A percentile compares a stretch with the other conserved stretches of the same genome.
Evolutionary conservation across 2,797 vertebrate species (phyloP).

Genomic region (Sebastes glaucus): DNA sequence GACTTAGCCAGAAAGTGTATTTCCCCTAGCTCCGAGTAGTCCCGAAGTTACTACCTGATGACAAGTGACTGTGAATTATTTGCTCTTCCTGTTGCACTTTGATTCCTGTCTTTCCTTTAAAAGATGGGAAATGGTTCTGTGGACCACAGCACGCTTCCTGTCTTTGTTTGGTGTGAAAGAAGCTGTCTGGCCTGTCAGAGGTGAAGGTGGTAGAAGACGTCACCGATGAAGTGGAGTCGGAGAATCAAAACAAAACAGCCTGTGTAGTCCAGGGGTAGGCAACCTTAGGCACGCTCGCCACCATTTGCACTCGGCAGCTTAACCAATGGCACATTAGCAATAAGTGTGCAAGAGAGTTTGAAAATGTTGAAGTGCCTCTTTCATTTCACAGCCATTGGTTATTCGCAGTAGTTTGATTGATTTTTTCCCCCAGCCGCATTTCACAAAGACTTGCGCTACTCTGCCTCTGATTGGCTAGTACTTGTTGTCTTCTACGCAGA

Average conservation of each 20-base stretch:
- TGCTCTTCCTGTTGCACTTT: constrained; percentile 11
- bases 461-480: background rate
- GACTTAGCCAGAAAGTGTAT: background rate
- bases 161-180: constrained; percentile 10
- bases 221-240: background rate
- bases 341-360: no score
- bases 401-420: background rate
- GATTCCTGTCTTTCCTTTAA: background rate
- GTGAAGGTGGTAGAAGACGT: background rate
- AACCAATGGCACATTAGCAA: no score
- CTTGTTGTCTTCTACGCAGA: background rate
- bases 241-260: background rate
- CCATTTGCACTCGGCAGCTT: no score
- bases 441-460: background rate
- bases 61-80: constrained; percentile 23
- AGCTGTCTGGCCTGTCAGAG: background rate
- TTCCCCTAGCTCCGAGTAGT: background rate
- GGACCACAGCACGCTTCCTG: constrained; percentile 4
- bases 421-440: rapidly evolving
- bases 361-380: background rate
- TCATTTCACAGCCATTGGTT: no score
- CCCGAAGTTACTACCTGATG: background rate
- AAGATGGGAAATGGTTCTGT: background rate
- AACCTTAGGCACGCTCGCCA: background rate
- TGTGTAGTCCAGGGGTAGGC: background rate